Base-by-base conservation (phyloP, 2,113 vertebrate species). In the Cyprinodon variegatus region DNA sequence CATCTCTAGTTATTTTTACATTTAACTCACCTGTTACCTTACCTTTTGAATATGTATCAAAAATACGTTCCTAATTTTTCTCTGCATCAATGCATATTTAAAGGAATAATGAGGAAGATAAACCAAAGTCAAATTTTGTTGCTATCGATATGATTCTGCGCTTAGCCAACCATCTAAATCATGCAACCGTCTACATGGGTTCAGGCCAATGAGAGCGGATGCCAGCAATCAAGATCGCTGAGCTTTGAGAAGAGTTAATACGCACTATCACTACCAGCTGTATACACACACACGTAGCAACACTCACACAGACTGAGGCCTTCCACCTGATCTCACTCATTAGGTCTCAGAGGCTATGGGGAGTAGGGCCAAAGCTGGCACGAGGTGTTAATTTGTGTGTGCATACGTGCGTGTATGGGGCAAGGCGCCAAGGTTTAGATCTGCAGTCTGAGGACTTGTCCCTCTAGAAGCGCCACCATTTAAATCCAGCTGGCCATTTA, bases 321-420 rank as follows among this genome's bases (percentile, higher is more conserved):
- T 93, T 91, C 91, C 92, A 91, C 87, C 88, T 82, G 82, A 90
- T 92, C 90, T 91, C 90, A 91, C 91, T 92, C 90, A 92, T 93
- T 91, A 93, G 91, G 91, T 92, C 89, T 91, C 72, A 83, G 76
- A 86, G 88, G 88, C 88, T 78, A 59, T 84, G 83, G 89, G 89
- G 88, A 93, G 90, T 88, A 70, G 13, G 86, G 86, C 87, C 84
- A 86, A 88, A 90, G 87, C 83, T 93, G 91, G 90, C 90, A 89
- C 38, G 38, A 71, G 81, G 79, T 72, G 78, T 74, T 78, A 59
- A 68, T 78, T 70, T 81, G 78, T 80, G 76, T 81, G 73, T 72
- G 70, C 76, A 73, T 78, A 72, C 73, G 77, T 82, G 65, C 43
- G 20, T 65, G 80, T 39, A 76, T 20, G 76, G 70, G 88, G 92